Evolutionary conservation across 2,888 invertebrate species (phyloP).

Genomic region (Stegophylla sp.): DNA sequence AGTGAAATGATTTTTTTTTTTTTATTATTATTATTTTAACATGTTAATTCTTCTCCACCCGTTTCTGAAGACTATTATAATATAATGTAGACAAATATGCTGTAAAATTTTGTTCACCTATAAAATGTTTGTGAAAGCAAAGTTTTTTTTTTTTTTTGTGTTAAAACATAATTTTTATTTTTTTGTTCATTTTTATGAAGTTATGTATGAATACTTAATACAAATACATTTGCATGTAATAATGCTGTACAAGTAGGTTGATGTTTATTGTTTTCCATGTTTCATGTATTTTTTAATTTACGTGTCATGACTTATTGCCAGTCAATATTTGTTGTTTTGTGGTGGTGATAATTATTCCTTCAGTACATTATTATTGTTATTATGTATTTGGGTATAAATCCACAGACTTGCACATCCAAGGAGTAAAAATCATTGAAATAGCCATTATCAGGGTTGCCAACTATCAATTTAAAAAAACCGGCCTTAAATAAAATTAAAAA

Average conservation of each 20-base stretch:
- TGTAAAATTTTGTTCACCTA: conserved; percentile 44
- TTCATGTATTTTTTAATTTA: neutral
- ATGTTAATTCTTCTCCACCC: neutral
- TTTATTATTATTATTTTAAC: neutral
- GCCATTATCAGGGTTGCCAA: too few relatives aligned
- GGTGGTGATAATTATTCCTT: too few relatives aligned
- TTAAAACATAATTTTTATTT: conserved; percentile 32
- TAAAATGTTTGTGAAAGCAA: conserved; percentile 48
- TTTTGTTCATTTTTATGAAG: conserved; percentile 45
- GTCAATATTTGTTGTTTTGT: too few relatives aligned
- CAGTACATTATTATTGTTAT: too few relatives aligned
- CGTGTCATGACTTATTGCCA: too few relatives aligned
- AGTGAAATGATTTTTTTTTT: conserved; percentile 42
- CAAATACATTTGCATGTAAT: conserved; percentile 55
- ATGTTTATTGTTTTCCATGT: neutral
- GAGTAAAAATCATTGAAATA: too few relatives aligned
- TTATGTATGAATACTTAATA: conserved; percentile 40
- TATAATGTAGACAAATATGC: conserved; percentile 40
- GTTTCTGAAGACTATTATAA: conserved; percentile 37
- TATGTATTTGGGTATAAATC: too few relatives aligned
- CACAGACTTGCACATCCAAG: too few relatives aligned
- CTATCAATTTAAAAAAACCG: too few relatives aligned
- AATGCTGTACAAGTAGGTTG: conserved; percentile 32
- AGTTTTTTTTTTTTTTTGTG: conserved; percentile 47
- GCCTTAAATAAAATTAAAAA: too few relatives aligned